phyloP scores from a whole-genome alignment of 2,797 vertebrate species.

The Dryobates pubescens region DNA sequence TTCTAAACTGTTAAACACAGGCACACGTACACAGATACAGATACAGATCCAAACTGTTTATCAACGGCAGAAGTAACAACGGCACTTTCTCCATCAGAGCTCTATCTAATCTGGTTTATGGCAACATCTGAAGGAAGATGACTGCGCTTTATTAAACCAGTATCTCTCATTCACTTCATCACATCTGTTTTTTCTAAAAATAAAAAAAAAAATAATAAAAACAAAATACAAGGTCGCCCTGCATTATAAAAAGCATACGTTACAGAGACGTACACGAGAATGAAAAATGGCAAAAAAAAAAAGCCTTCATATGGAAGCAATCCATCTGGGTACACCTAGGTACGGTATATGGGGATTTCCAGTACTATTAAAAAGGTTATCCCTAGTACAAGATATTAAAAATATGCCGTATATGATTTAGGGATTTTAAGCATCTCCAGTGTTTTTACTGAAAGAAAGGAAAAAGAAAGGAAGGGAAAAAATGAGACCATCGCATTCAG shows the following conservation, averaged over 20 bases:
- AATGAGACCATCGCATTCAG: background rate
- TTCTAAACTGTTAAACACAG: slow-evolving; percentile 38
- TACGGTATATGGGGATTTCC: slow-evolving; percentile 55
- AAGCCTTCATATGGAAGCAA: slow-evolving; percentile 74
- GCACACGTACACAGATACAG: background rate
- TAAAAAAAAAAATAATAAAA: background rate
- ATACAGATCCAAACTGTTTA: slow-evolving; percentile 39
- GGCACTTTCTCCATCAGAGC: slow-evolving; percentile 50
- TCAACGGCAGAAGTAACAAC: slow-evolving; percentile 51
- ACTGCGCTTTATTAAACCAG: slow-evolving; percentile 72
- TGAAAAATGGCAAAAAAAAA: slow-evolving; percentile 67
- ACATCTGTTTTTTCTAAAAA: slow-evolving; percentile 70
- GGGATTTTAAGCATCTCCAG: slow-evolving; percentile 44
- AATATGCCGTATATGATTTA: slow-evolving; percentile 63
- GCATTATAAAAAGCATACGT: slow-evolving; percentile 69
- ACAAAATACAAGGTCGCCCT: slow-evolving; percentile 54
- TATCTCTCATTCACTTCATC: slow-evolving; percentile 72
- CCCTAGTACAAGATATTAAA: slow-evolving; percentile 71
- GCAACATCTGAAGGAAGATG: slow-evolving; percentile 69
- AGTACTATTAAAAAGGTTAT: slow-evolving; percentile 72
- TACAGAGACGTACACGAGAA: background rate
- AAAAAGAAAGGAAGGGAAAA: background rate
- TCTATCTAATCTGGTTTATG: slow-evolving; percentile 68
- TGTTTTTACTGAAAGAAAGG: slow-evolving; percentile 25
- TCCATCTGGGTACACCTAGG: slow-evolving; percentile 72